A percentile compares a stretch with the other conserved stretches of the same genome.
These are phyloP conservation scores for Conops quadrifasciatus DNA, from an alignment of 2,888 invertebrate genomes.

Conservation along the genomic window DNA sequence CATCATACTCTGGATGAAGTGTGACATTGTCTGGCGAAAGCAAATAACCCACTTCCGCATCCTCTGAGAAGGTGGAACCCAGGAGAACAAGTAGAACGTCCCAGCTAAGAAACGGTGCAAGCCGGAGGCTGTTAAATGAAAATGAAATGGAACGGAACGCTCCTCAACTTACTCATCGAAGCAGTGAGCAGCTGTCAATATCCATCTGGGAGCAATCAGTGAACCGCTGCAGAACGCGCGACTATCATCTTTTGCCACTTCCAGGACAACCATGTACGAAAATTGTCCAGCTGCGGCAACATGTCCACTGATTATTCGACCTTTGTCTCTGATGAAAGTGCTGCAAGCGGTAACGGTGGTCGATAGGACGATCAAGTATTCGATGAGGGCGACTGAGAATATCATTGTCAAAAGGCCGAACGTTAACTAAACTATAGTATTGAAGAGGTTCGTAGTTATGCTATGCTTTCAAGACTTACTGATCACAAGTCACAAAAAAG, in stretches of 20 bases:
- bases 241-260: background rate
- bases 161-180: background rate
- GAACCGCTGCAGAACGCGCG: background rate
- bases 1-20: background rate
- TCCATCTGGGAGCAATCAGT: background rate
- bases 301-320: background rate
- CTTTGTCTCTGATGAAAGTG: too few relatives aligned
- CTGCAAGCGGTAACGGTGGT: too few relatives aligned
- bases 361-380: too few relatives aligned
- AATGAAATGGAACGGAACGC: background rate
- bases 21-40: background rate
- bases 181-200: constrained; percentile 9
- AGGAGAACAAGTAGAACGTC: background rate
- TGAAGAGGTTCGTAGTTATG: too few relatives aligned
- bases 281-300: background rate
- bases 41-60: background rate
- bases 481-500: too few relatives aligned
- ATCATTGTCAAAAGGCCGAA: too few relatives aligned
- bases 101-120: background rate
- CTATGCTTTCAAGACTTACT: too few relatives aligned
- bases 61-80: background rate
- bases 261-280: background rate
- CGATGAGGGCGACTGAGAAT: too few relatives aligned
- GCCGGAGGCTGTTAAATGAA: too few relatives aligned
- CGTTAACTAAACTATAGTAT: too few relatives aligned